phyloP scores from a whole-genome alignment of 2,797 vertebrate genomes.

The Poeciliopsis turneri region DNA sequence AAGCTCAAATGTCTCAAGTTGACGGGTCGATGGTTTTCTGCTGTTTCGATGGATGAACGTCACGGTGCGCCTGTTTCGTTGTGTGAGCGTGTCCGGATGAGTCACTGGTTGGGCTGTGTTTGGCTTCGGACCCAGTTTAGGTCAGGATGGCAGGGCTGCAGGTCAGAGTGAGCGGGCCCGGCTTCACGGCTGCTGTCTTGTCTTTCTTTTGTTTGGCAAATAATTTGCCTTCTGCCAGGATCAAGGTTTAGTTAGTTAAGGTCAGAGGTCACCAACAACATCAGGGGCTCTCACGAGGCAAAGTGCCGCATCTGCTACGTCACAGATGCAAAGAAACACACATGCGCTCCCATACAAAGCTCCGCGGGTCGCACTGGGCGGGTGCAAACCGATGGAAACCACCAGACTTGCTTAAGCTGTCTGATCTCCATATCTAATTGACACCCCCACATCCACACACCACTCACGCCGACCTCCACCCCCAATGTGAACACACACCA shows the following conservation, averaged over 20 bases:
- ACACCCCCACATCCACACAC: conserved; percentile 47
- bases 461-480: conserved; percentile 39
- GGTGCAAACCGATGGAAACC: conserved; percentile 60
- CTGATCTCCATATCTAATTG: conserved; percentile 86
- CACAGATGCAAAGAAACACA: conserved; percentile 60
- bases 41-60: not conserved
- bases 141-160: conserved; percentile 25
- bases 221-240: conserved; percentile 76
- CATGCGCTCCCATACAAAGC: conserved; percentile 46
- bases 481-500: conserved; percentile 25
- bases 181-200: conserved; percentile 47
- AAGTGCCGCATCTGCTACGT: conserved; percentile 65
- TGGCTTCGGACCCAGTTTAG: conserved; percentile 58
- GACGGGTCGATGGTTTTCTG: conserved; percentile 10
- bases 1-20: conserved; percentile 25
- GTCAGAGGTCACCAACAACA: conserved; percentile 77
- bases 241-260: conserved; percentile 83
- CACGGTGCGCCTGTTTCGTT: conserved; percentile 59
- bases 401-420: conserved; percentile 70
- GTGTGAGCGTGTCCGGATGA: conserved; percentile 34
- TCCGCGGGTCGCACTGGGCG: conserved; percentile 64
- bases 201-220: conserved; percentile 63
- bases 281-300: conserved; percentile 53
- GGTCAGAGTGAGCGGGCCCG: conserved; percentile 52
- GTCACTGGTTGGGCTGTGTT: conserved; percentile 54